phyloP scores from a whole-genome alignment of 23 tunicate genomes.

The Ciona savignyi region DNA sequence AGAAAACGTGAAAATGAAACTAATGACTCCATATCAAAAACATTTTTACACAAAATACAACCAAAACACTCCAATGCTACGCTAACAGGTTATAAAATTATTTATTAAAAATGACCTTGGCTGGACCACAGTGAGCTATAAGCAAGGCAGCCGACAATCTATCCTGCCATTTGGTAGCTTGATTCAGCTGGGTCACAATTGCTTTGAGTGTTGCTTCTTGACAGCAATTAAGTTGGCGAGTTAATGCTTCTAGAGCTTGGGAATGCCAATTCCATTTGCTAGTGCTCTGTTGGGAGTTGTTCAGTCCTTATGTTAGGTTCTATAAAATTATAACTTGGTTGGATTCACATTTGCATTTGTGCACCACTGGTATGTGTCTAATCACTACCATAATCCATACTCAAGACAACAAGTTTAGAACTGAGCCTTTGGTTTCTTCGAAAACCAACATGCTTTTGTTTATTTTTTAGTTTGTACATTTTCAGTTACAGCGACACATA shows the following conservation, averaged over 20 bases:
- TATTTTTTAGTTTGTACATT: too few relatives aligned
- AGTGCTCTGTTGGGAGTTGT: conserved; percentile 13
- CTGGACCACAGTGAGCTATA: conserved; percentile 55
- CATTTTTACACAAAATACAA: not conserved
- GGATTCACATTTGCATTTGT: too few relatives aligned
- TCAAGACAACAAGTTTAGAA: too few relatives aligned
- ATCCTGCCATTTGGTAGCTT: conserved; percentile 75
- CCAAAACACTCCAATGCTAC: not conserved
- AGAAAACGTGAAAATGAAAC: too few relatives aligned
- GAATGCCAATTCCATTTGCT: conserved; percentile 63
- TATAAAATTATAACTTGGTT: not conserved
- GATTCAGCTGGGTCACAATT: conserved; percentile 32
- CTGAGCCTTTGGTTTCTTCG: too few relatives aligned
- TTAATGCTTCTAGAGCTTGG: conserved; percentile 58
- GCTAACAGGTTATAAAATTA: not conserved
- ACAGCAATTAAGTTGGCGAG: conserved; percentile 29
- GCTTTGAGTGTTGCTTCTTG: conserved; percentile 42
- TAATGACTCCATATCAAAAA: too few relatives aligned
- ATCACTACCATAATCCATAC: too few relatives aligned
- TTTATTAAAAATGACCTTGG: conserved; percentile 13
- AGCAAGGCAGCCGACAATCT: conserved; percentile 72
- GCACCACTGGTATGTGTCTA: too few relatives aligned
- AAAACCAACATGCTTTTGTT: not conserved
- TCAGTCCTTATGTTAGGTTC: not conserved
- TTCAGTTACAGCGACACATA: too few relatives aligned